Evolutionary conservation across 1,140 invertebrate genomes (phyloP).

Genomic region (Drosophila pectinifera): DNA sequence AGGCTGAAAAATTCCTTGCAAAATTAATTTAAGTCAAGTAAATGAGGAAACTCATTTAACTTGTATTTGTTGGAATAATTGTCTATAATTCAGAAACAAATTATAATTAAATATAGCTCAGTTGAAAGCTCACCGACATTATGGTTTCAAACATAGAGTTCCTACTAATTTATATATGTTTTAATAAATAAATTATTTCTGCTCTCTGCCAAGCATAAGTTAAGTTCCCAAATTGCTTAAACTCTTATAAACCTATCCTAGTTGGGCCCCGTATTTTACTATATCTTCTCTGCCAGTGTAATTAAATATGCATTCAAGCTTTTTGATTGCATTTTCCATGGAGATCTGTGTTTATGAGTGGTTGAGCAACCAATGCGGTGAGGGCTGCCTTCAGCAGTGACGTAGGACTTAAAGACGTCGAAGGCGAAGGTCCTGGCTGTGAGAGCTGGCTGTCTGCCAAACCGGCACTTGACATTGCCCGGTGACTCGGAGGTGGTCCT

Average conservation of each 20-base stretch:
- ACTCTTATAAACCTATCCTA: neutral
- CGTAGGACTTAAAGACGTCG: constrained; percentile 28
- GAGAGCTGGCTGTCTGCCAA: constrained; percentile 67
- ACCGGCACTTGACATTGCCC: constrained; percentile 65
- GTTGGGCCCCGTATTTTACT: too few species aligned
- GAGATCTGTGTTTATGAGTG: constrained; percentile 17
- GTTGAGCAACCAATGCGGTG: constrained; percentile 23
- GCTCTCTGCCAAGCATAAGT: too few species aligned
- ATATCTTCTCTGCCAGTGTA: neutral
- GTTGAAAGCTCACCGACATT: too few species aligned
- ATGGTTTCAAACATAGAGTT: too few species aligned
- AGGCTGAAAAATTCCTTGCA: neutral
- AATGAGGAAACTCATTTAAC: too few species aligned
- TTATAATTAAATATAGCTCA: neutral
- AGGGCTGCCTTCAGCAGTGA: constrained; percentile 53
- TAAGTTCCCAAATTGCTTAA: neutral
- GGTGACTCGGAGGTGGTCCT: constrained; percentile 45
- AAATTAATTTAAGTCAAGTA: neutral
- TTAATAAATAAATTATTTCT: too few species aligned
- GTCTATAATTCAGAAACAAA: too few species aligned
- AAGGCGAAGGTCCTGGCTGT: constrained; percentile 49
- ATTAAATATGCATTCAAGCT: neutral
- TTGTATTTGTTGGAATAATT: too few species aligned
- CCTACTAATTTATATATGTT: too few species aligned
- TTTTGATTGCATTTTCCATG: constrained; percentile 1